Evolutionary conservation across 2,113 vertebrate species (phyloP).

Genomic region (Leucoraja erinaceus): DNA sequence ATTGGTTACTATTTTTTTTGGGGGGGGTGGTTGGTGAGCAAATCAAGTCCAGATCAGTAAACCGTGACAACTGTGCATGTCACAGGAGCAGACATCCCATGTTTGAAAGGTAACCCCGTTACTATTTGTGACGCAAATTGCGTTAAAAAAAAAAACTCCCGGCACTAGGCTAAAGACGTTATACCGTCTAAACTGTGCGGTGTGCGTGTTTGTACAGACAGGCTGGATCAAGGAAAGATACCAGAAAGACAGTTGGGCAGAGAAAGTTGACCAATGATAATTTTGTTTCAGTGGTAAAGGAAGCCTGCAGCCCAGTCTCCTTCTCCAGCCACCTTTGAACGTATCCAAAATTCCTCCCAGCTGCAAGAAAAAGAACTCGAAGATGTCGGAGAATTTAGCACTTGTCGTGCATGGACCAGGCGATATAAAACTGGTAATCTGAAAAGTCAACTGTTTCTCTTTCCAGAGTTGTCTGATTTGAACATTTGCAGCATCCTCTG

Average conservation of each 20-base stretch:
- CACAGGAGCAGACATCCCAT: background rate
- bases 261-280: background rate
- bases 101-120: background rate
- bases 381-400: constrained; percentile 49
- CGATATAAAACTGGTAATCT: constrained; percentile 56
- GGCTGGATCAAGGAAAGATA: background rate
- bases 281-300: background rate
- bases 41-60: background rate
- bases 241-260: background rate
- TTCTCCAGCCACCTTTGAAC: too few species aligned
- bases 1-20: too few species aligned
- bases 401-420: constrained; percentile 54
- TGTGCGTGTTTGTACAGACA: background rate
- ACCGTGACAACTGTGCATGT: background rate
- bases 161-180: background rate
- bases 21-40: background rate
- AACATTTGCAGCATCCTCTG: background rate
- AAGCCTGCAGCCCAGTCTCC: background rate
- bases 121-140: background rate
- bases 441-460: too few species aligned
- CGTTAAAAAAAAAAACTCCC: background rate
- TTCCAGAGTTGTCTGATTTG: too few species aligned
- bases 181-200: background rate
- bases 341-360: background rate
- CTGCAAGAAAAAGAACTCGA: background rate